Base-by-base conservation (phyloP, 2,113 vertebrate species). In the Capreolus pygargus region DNA sequence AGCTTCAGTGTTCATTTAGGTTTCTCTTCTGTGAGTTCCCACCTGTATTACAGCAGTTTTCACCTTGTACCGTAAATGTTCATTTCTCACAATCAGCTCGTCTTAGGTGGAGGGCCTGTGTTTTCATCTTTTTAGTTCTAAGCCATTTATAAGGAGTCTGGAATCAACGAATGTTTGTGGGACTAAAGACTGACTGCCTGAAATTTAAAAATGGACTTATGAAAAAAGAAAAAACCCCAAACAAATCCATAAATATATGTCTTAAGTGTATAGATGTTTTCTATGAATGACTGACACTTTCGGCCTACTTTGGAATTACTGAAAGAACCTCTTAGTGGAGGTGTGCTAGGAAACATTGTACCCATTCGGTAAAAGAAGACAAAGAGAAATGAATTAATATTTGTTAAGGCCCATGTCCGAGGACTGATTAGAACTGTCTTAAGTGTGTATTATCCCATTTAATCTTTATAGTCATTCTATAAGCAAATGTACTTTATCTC, bases 61-160 rank as follows among this genome's bases (percentile, higher is more conserved):
- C 25, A 17, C 23, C n/a, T 36, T 83, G 23, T 33, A 82, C 27
- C 39, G 2, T 13, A 61, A 82, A 76, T 30, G 33, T 33, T 50
- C 74, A 1, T 64, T 95, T 93, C 15, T 52, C 45, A 39, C 33
- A 17, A 17, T n/a, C 91, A 96, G n/a, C 83, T 83, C 0, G 1
- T 47, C 43, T 88, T 78, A 45, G n/a, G 57, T 17, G 39, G 50
- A 43, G 14, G 61, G 43, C 4, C 50, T 81, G 0, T 50, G 33
- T 84, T 97, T 96, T 85, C 14, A 86, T 89, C 74, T 96, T 70
- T 90, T 89, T 76, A 50, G n/a, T 27, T 92, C 27, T 58, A 70
- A 28, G 64, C 15, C 67, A 25, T 60, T 70, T 47, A 7, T 14
- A 67, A 30, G 39, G 58, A 91, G 64, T 61, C 36, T 36, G 4